These are phyloP conservation scores for Anhinga anhinga DNA, from an alignment of 2,113 vertebrate species.

Conservation along the genomic window DNA sequence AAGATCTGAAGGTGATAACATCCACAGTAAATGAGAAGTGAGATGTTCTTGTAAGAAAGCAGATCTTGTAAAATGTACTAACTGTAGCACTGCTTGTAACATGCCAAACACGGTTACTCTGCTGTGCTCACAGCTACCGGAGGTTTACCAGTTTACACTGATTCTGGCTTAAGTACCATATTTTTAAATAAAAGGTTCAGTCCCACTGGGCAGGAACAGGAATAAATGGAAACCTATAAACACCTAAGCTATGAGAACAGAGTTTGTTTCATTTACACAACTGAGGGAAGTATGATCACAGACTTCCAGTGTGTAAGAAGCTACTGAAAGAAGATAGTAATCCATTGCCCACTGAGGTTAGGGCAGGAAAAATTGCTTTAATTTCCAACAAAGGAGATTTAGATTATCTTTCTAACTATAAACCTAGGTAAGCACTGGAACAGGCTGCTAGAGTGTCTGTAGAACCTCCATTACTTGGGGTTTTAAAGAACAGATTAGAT, in stretches of 20 bases:
- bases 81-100: not conserved
- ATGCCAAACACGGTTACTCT: not conserved
- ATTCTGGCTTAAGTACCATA: not conserved
- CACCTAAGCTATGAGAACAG: not conserved
- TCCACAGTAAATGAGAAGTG: slow-evolving; percentile 1
- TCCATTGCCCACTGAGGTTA: not conserved
- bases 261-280: not conserved
- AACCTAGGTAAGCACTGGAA: not conserved
- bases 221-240: slow-evolving; percentile 30
- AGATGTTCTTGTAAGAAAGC: slow-evolving; percentile 2
- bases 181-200: slow-evolving; percentile 19
- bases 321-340: not conserved
- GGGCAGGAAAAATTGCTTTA: slow-evolving; percentile 16
- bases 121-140: not conserved
- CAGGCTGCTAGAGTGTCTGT: not conserved
- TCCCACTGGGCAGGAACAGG: not conserved
- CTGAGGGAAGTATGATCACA: not conserved
- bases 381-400: slow-evolving; percentile 18
- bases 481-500: not conserved
- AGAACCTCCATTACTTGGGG: not conserved
- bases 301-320: not conserved
- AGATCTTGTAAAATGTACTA: slow-evolving; percentile 3
- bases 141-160: not conserved
- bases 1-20: slow-evolving; percentile 15
- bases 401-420: slow-evolving; percentile 32